Base-by-base conservation (phyloP, 2,888 invertebrate genomes). In the Neocrepidodera transversa region DNA sequence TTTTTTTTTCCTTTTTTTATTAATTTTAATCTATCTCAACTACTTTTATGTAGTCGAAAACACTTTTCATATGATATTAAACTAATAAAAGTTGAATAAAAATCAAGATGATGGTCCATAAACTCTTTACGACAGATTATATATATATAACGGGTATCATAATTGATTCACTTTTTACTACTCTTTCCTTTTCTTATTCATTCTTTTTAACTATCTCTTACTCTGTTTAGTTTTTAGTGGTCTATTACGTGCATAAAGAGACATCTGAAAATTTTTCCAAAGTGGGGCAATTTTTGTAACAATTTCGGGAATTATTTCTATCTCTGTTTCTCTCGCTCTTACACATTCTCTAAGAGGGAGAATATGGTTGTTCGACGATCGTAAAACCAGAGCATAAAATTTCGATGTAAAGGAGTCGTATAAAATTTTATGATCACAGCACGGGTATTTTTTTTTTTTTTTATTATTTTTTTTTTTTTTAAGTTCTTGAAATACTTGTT, bases 41-140 rank as follows among this genome's bases (percentile, higher is more conserved):
- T 14, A 26, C 32, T 50, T 50, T 55, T 52, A 62, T 55, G 49
- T 32, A 48, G 60, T 48, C 52, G 58, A 54, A 62, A 61, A 65
- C 59, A 65, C 63, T 56, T 55, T 63, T 55, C 38, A 42, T 49
- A 40, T 65, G 50, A 56, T 58, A 56, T 48, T 52, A 36, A 50
- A 38, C 53, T 47, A 45, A 62, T 65, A 65, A 65, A 65, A 60
- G 38, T 17, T 40, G 58, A 51, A 63, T 65, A 61, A 65, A 63
- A 58, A 53, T 55, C 58, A 57, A 55, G 57, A 58, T 62, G 50
- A 62, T 58, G 50, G 62, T 23, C 62, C 58, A 58, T 62, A 58
- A 62, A 62, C 14, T n/a, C n/a, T 58, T 54, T 43, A 60, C 43
- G 50, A 42, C 42, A 54, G 50, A 60, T n/a, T n/a, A n/a, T n/a